Evolutionary conservation across 1,140 invertebrate genomes (phyloP), one percentile per base, ranked within the genome.

Genomic region (Glossosoma conforme): DNA sequence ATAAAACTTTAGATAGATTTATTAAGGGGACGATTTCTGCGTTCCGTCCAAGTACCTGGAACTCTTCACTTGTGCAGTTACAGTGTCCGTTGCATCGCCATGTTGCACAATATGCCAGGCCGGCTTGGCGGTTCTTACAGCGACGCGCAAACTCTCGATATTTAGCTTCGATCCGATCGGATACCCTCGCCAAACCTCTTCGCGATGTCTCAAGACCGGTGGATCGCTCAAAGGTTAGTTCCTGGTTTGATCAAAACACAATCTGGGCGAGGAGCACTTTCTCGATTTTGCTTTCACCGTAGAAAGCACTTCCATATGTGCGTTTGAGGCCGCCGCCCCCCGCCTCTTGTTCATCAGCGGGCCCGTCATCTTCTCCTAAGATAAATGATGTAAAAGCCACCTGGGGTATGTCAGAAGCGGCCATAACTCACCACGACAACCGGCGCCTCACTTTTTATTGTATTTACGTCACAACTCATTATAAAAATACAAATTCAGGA

Each of bases 211-310:
- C 19, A 38, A 38, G 10, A 42, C 28, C 17, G 13, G 28, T 19
- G 51, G 33, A 38, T 54, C 44, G 46, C 30, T 18, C 20, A 50
- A 52, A 57, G 44, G 54, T 57, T 49, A 52, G 54, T 37, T 56
- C 46, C 47, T 49, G 43, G 44, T 48, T 49, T 43, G 49, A 57
- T 47, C n/a, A 25, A 33, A 57, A 44, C 19, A 47, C 52, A 30
- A 44, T 48, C 44, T 49, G 30, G 37, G 15, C 38, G 44, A 56
- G 41, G 41, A 55, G 20, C 46, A 50, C 54, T 56, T 56, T 56
- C 54, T 48, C 54, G 44, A 42, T 46, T 33, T 32, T 28, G 49
- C 54, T 57, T 57, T 57, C 54, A 48, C 54, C 35, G 49, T 49
- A 50, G 46, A 55, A 49, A 55, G 49, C 46, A 49, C n/a, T n/a